Conservation (phyloP, 2,113 vertebrate species). For the Odocoileus hemionus region DNA sequence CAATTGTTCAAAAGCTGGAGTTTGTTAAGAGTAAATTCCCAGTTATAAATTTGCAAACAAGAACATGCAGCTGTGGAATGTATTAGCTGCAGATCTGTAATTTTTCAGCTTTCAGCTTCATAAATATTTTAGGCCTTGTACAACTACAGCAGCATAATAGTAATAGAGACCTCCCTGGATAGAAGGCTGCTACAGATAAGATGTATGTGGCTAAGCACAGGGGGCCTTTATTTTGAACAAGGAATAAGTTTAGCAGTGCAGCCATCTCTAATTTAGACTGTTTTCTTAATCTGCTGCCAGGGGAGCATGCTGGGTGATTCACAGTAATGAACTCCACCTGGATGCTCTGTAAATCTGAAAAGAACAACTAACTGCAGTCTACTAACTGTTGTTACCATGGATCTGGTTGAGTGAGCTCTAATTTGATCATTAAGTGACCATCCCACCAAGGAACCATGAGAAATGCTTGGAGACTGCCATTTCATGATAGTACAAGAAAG, state of each 20-base stretch:
- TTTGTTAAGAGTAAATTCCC: constrained; percentile 60
- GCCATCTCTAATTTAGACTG: constrained; percentile 73
- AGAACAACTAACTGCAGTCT: neutral
- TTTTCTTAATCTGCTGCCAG: constrained; percentile 76
- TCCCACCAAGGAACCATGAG: constrained; percentile 30
- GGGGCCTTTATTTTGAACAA: constrained; percentile 57
- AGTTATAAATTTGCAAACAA: constrained; percentile 63
- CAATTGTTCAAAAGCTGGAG: constrained; percentile 62
- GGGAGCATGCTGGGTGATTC: constrained; percentile 72
- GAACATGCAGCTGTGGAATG: constrained; percentile 66
- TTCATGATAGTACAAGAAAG: neutral
- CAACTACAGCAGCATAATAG: constrained; percentile 69
- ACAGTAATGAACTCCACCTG: constrained; percentile 78
- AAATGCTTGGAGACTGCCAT: neutral
- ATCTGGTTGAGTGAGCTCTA: constrained; percentile 67
- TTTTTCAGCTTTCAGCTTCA: constrained; percentile 72
- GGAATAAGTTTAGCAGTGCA: constrained; percentile 61
- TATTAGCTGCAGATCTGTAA: constrained; percentile 64
- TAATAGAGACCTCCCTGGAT: constrained; percentile 65
- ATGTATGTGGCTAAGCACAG: constrained; percentile 35
- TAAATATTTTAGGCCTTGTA: constrained; percentile 78
- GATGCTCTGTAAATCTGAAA: constrained; percentile 72
- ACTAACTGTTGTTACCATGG: constrained; percentile 35
- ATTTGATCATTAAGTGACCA: constrained; percentile 69
- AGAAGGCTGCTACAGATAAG: constrained; percentile 63